Percentiles rank a stretch among this genome's conserved stretches.
Conservation (phyloP, 2,113 vertebrate species). For the Menura novaehollandiae region DNA sequence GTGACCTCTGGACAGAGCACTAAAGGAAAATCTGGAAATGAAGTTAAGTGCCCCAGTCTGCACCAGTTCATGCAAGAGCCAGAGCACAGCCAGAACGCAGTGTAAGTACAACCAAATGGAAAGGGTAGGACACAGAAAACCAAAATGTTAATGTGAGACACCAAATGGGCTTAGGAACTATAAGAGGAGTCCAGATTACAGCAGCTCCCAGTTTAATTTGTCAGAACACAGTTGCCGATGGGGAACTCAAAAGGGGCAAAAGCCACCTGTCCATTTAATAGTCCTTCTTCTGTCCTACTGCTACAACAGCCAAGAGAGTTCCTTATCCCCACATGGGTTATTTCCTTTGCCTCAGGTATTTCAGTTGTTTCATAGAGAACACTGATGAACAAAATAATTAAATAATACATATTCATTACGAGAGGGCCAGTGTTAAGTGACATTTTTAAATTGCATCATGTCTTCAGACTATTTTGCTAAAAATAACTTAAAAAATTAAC, state of each 20-base stretch:
- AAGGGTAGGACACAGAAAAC: neutral
- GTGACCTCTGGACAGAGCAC: neutral
- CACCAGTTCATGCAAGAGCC: neutral
- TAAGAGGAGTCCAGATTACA: neutral
- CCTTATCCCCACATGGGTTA: neutral
- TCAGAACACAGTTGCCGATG: neutral
- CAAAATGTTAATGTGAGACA: neutral
- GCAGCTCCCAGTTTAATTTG: neutral
- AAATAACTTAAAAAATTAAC: conserved; percentile 3
- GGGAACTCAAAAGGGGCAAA: neutral
- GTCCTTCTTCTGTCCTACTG: neutral
- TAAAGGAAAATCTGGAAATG: neutral
- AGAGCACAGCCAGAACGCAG: neutral
- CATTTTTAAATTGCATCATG: neutral
- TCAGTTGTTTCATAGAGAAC: neutral
- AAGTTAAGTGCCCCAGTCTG: neutral
- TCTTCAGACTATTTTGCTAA: conserved; percentile 5
- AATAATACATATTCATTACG: neutral
- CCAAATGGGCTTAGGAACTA: neutral
- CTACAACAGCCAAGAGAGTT: neutral
- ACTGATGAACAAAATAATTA: neutral
- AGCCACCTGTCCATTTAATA: neutral
- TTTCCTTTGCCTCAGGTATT: neutral
- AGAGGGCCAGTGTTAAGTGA: neutral
- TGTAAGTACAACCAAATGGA: neutral